Evolutionary conservation across 1,140 invertebrate genomes (phyloP).

Genomic region (Diorhabda carinulata): DNA sequence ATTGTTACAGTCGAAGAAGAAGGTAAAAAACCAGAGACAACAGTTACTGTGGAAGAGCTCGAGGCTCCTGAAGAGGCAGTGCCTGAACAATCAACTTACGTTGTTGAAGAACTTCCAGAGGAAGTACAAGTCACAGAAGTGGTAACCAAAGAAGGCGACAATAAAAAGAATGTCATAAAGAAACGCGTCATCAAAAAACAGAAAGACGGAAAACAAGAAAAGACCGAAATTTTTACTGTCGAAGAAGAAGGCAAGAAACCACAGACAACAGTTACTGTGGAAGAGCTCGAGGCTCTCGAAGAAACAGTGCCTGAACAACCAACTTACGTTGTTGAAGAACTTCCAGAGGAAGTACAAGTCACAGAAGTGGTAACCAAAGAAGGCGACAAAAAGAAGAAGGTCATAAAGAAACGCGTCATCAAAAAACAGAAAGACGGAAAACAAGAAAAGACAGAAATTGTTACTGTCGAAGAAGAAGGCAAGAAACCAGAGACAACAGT

Average conservation of each 20-base stretch:
- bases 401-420: slow-evolving; percentile 26
- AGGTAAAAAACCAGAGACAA: slow-evolving; percentile 34
- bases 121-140: slow-evolving; percentile 31
- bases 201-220: slow-evolving; percentile 34
- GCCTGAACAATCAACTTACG: slow-evolving; percentile 27
- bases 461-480: slow-evolving; percentile 44
- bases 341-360: slow-evolving; percentile 26
- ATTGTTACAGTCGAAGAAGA: slow-evolving; percentile 44
- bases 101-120: slow-evolving; percentile 32
- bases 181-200: slow-evolving; percentile 41
- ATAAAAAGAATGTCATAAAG: slow-evolving; percentile 36
- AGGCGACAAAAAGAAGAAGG: slow-evolving; percentile 36
- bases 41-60: slow-evolving; percentile 38
- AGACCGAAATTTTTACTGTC: slow-evolving; percentile 40
- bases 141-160: slow-evolving; percentile 33
- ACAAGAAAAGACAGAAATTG: slow-evolving; percentile 40
- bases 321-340: slow-evolving; percentile 18
- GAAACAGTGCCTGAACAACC: slow-evolving; percentile 24
- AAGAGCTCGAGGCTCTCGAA: slow-evolving; percentile 25
- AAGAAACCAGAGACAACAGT: slow-evolving; percentile 37
- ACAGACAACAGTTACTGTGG: slow-evolving; percentile 46
- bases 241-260: slow-evolving; percentile 47
- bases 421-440: slow-evolving; percentile 34
- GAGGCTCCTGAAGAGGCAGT: slow-evolving; percentile 33
- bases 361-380: slow-evolving; percentile 22